These are phyloP conservation scores for Erythrocebus patas DNA, from an alignment of 2,113 vertebrate species.

Conservation along the genomic window DNA sequence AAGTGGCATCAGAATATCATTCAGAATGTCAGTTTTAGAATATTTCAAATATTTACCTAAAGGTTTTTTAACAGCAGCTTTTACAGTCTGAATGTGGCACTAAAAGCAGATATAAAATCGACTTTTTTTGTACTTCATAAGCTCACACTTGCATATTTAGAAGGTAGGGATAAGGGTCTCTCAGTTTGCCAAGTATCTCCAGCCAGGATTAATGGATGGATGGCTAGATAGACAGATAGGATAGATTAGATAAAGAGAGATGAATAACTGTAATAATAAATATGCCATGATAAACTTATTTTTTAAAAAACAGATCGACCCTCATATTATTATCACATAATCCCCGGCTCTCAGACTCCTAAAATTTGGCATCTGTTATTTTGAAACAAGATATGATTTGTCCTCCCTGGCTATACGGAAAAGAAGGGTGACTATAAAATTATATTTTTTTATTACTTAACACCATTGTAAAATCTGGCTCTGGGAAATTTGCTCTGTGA, in stretches of 20 bases:
- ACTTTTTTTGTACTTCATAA: constrained; percentile 49
- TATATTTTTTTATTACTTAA: background rate
- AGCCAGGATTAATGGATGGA: background rate
- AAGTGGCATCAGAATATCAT: constrained; percentile 78
- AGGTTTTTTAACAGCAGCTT: constrained; percentile 68
- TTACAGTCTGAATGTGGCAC: constrained; percentile 62
- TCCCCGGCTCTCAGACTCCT: background rate
- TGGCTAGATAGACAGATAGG: background rate
- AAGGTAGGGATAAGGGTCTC: constrained; percentile 9
- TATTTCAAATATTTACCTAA: constrained; percentile 81
- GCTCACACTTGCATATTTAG: constrained; percentile 55
- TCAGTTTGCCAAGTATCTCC: constrained; percentile 37
- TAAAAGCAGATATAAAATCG: constrained; percentile 59
- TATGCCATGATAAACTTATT: background rate
- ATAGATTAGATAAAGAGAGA: background rate
- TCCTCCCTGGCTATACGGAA: background rate
- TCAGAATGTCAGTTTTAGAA: constrained; percentile 81
- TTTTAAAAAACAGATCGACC: background rate
- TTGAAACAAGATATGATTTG: background rate
- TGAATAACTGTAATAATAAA: constrained; percentile 19
- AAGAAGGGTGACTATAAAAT: background rate
- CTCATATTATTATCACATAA: background rate
- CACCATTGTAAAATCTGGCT: background rate
- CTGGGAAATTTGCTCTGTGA: background rate
- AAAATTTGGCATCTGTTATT: constrained; percentile 5